Conservation (phyloP, 2,113 vertebrate species). For the Lepus americanus region DNA sequence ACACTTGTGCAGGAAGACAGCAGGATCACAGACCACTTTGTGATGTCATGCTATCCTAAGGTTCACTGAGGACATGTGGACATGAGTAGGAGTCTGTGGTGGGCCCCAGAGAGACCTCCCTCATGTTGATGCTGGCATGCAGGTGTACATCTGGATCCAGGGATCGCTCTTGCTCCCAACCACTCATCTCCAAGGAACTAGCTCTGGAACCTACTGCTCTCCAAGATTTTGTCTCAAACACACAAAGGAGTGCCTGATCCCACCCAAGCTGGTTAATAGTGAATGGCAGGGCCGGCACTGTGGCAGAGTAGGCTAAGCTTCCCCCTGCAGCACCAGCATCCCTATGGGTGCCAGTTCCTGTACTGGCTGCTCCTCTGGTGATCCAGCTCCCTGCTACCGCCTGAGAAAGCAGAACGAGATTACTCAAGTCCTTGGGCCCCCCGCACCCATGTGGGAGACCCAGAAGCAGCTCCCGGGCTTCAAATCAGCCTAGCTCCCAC, state of each 20-base stretch:
- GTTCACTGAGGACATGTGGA: background rate
- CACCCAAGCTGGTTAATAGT: background rate
- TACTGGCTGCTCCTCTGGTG: too few species aligned
- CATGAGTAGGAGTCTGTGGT: background rate
- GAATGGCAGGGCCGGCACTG: background rate
- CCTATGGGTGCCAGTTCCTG: too few species aligned
- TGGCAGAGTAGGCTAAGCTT: too few species aligned
- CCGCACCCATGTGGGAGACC: too few species aligned
- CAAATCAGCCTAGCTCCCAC: too few species aligned
- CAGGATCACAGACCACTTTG: constrained; percentile 43
- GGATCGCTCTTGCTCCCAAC: constrained; percentile 3
- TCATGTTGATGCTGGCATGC: background rate
- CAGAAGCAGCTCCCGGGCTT: too few species aligned
- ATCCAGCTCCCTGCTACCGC: too few species aligned
- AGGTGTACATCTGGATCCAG: background rate
- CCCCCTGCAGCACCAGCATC: too few species aligned
- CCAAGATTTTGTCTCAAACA: constrained; percentile 24
- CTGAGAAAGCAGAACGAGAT: too few species aligned
- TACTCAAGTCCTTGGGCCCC: too few species aligned
- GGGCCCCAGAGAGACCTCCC: background rate
- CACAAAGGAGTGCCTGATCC: background rate
- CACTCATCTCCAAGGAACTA: background rate
- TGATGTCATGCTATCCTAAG: constrained; percentile 48
- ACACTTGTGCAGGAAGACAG: background rate
- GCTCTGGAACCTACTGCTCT: background rate